A percentile compares a stretch with the other conserved stretches of the same genome.
Evolutionary conservation across 2,888 invertebrate species (phyloP).

Genomic region (Rhyacophila evoluta): DNA sequence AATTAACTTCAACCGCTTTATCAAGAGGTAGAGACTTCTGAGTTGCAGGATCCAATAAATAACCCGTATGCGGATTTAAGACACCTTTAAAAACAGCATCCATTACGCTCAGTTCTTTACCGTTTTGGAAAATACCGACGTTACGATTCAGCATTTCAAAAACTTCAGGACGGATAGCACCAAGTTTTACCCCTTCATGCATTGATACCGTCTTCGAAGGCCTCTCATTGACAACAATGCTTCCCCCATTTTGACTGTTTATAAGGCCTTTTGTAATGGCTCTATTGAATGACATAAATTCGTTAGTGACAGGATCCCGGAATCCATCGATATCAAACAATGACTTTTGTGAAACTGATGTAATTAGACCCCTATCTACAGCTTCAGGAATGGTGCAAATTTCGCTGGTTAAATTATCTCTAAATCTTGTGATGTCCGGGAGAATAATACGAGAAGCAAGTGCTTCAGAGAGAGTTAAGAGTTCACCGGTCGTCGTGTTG

Average conservation of each 20-base stretch:
- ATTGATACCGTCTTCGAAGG: constrained; percentile 82
- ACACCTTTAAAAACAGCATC: constrained; percentile 89
- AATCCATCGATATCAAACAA: constrained; percentile 95
- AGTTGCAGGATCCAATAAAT: constrained; percentile 81
- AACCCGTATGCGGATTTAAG: constrained; percentile 90
- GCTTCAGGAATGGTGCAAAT: constrained; percentile 86
- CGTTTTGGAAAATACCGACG: constrained; percentile 83
- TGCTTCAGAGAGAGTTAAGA: constrained; percentile 88
- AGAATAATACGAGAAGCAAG: constrained; percentile 84
- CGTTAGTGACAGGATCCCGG: constrained; percentile 83
- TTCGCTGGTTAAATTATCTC: constrained; percentile 80
- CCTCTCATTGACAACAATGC: constrained; percentile 79
- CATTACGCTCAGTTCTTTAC: constrained; percentile 83
- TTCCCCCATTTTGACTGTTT: constrained; percentile 79
- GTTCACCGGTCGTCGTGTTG: constrained; percentile 82
- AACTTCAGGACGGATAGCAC: constrained; percentile 86
- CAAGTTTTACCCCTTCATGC: constrained; percentile 82
- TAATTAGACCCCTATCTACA: constrained; percentile 88
- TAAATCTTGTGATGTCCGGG: constrained; percentile 79
- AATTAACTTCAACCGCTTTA: constrained; percentile 85
- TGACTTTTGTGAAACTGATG: constrained; percentile 87
- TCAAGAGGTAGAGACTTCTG: constrained; percentile 83
- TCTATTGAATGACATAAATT: constrained; percentile 86
- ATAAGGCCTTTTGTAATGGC: constrained; percentile 83
- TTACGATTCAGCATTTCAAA: constrained; percentile 86